Conservation (phyloP, 2,113 vertebrate species). For the Syrrhaptes paradoxus region DNA sequence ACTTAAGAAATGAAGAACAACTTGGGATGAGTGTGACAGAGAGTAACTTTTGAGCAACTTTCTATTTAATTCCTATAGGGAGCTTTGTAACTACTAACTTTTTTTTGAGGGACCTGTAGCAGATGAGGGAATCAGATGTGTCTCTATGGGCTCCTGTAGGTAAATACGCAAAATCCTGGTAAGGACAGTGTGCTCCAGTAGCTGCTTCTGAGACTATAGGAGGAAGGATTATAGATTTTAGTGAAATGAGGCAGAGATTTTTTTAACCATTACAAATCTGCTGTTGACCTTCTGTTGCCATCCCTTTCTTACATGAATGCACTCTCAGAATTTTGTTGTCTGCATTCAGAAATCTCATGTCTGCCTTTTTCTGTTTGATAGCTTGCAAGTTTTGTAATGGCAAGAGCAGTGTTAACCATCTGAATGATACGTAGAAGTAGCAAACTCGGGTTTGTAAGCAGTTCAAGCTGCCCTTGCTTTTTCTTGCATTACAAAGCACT, state of each 20-base stretch:
- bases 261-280: neutral
- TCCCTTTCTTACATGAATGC: rapidly evolving
- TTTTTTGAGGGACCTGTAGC: neutral
- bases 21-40: neutral
- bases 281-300: neutral
- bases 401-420: neutral
- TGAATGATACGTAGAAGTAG: neutral
- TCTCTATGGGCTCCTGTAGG: neutral
- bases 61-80: neutral
- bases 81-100: neutral
- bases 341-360: neutral
- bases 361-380: neutral
- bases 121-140: neutral
- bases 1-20: neutral
- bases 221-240: neutral
- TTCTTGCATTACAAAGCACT: neutral
- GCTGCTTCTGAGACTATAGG: neutral
- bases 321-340: neutral
- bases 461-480: neutral
- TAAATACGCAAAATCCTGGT: neutral
- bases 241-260: neutral
- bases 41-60: neutral
- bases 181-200: neutral
- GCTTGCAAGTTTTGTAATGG: neutral
- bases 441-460: neutral